Evolutionary conservation across 2,888 invertebrate genomes (phyloP).

Genomic region (Oscheius sp.): DNA sequence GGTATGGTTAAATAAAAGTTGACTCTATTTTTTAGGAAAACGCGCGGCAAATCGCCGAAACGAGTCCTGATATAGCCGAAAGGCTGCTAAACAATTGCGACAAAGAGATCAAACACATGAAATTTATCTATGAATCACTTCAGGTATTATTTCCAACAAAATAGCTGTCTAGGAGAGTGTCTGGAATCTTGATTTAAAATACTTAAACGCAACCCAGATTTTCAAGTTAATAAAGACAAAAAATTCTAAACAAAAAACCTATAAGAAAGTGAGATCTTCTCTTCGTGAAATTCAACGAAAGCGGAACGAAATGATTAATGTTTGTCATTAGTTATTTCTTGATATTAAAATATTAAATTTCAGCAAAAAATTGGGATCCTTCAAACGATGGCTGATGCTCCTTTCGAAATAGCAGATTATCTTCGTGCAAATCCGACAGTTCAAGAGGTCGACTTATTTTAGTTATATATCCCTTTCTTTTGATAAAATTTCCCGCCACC

Average conservation of each 20-base stretch:
- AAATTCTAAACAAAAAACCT: background rate
- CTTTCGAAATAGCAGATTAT: background rate
- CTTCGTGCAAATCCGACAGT: background rate
- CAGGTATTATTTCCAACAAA: background rate
- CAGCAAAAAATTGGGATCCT: slow-evolving; percentile 17
- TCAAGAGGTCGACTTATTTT: background rate
- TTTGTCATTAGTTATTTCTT: background rate
- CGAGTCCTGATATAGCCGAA: background rate
- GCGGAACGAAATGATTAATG: slow-evolving; percentile 1
- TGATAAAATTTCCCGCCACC: background rate
- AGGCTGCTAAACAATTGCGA: background rate
- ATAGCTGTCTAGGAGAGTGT: slow-evolving; percentile 2
- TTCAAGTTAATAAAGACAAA: background rate
- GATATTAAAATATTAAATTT: background rate
- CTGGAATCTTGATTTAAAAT: slow-evolving; percentile 7
- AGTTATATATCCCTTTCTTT: background rate
- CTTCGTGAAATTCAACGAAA: background rate
- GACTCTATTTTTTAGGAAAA: slow-evolving; percentile 1
- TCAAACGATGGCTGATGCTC: background rate
- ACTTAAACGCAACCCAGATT: slow-evolving; percentile 1
- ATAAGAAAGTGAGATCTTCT: background rate
- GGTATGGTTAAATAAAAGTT: background rate
- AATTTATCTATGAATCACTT: background rate
- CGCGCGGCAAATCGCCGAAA: background rate
- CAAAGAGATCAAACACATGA: background rate